phyloP scores from a whole-genome alignment of 2,113 vertebrate species.

The Sceloporus undulatus region DNA sequence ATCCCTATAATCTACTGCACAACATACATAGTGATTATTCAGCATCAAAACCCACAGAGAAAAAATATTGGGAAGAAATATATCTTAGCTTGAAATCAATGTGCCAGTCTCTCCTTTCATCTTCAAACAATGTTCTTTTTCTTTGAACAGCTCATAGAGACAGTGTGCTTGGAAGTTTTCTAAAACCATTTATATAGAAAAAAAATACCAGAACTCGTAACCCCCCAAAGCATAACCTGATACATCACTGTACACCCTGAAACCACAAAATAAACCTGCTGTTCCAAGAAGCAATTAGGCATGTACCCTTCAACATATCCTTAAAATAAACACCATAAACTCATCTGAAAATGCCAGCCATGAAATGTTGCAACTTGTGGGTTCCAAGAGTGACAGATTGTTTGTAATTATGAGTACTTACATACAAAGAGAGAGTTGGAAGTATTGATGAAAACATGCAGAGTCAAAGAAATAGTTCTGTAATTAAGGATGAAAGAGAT shows the following conservation, averaged over 20 bases:
- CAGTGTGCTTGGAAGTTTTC: slow-evolving; percentile 57
- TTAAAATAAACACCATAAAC: slow-evolving; percentile 74
- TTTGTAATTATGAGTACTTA: slow-evolving; percentile 29
- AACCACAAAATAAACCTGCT: slow-evolving; percentile 75
- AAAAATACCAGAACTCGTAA: slow-evolving; percentile 19
- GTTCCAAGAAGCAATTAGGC: slow-evolving; percentile 74
- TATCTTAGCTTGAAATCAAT: not conserved
- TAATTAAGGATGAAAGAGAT: not conserved
- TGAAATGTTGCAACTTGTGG: slow-evolving; percentile 60
- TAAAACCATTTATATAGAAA: slow-evolving; percentile 33
- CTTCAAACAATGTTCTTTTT: not conserved
- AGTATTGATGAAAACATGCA: slow-evolving; percentile 54
- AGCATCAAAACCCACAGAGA: not conserved
- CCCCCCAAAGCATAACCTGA: slow-evolving; percentile 57
- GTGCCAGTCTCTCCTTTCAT: not conserved
- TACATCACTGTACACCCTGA: slow-evolving; percentile 67
- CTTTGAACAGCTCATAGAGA: slow-evolving; percentile 60
- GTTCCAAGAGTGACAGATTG: slow-evolving; percentile 50
- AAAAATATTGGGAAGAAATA: not conserved
- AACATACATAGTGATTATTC: not conserved
- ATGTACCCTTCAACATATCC: slow-evolving; percentile 63
- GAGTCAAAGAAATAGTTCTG: slow-evolving; percentile 16
- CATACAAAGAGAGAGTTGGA: slow-evolving; percentile 24
- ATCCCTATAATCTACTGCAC: not conserved
- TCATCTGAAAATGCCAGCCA: slow-evolving; percentile 54